Evolutionary conservation across 2,113 vertebrate genomes (phyloP), one percentile per base, ranked within the genome.

Genomic region (Charina bottae): DNA sequence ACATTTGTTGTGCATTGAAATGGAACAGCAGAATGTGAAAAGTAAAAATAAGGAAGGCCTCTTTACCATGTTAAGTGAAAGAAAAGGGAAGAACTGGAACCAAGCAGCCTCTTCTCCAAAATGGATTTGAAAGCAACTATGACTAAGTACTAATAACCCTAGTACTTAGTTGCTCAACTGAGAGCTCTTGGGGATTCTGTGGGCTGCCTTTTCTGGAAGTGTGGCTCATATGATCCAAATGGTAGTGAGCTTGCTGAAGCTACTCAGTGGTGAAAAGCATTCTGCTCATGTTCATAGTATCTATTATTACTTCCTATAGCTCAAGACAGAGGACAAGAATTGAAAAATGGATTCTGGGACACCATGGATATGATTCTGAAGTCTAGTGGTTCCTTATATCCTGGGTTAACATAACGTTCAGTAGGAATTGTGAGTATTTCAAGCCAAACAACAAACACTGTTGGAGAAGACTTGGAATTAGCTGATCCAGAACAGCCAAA

Each of bases 1-100:
- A 68, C 84, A 86, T 68, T 55, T 42, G 84, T 33, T 64, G 54
- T 86, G 49, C 58, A 91, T 11, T 91, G 59, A 91, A 86, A 91
- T 8, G 11, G 49, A 86, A 37, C 28, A 42, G 49, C 13, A 85
- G n/a, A 53, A 56, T 68, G 55, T 37, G 90, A 86, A 90, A 59
- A 54, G n/a, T 4, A 21, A 86, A 56, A 23, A 68, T 24, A 86
- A 85, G 26, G 46, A 15, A 85, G 33, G 56, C 37, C 33, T 26
- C 24, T 37, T 83, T 46, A 42, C 24, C 19, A 23, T 60, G 46
- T 28, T 78, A 60, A 62, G 17, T 60, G 56, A 85, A 13, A 85
- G 26, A 53, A 53, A 62, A 78, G 24, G 17, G 37, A 85, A 85
- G 26, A 28, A n/a, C 26, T n/a, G 9, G 17, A 62, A 26, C 28